Evolutionary conservation across 2,888 invertebrate species (phyloP).

Genomic region (Rapana venosa): DNA sequence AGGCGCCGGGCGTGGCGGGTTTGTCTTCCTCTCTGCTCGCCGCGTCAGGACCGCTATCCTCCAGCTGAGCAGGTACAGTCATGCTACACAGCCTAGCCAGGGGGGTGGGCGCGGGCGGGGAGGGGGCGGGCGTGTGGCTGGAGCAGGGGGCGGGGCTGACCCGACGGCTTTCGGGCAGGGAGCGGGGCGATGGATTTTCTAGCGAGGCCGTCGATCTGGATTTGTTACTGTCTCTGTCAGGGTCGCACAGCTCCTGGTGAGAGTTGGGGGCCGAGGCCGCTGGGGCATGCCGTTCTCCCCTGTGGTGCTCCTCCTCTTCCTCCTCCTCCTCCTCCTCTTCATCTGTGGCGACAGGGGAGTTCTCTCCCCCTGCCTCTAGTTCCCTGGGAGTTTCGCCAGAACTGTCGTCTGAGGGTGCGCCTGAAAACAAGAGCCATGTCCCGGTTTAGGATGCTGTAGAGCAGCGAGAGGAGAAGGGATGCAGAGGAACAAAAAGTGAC

Average conservation of each 20-base stretch:
- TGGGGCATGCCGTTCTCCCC: conserved; percentile 35
- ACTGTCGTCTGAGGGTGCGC: conserved; percentile 34
- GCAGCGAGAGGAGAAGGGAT: not conserved
- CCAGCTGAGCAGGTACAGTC: conserved; percentile 34
- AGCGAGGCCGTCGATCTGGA: not conserved
- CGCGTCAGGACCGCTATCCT: not conserved
- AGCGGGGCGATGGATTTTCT: conserved; percentile 14
- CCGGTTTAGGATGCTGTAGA: too few relatives aligned
- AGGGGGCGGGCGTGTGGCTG: not conserved
- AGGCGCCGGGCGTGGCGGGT: not conserved
- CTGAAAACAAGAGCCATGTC: conserved; percentile 23
- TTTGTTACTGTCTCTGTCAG: not conserved
- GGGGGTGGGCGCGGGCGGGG: conserved; percentile 9
- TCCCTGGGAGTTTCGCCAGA: conserved; percentile 34
- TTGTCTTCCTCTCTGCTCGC: conserved; percentile 3
- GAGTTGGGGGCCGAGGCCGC: not conserved
- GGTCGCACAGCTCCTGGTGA: not conserved
- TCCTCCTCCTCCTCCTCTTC: conserved; percentile 48
- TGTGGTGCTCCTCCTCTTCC: conserved; percentile 39
- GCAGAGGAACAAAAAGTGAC: not conserved
- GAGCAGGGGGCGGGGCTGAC: not conserved
- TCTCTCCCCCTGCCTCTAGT: conserved; percentile 39
- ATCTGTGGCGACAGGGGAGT: conserved; percentile 50
- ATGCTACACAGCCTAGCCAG: conserved; percentile 34
- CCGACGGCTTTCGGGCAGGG: not conserved